These are phyloP conservation scores for Myzus persicae DNA, from an alignment of 1,140 invertebrate species.

Conservation along the genomic window DNA sequence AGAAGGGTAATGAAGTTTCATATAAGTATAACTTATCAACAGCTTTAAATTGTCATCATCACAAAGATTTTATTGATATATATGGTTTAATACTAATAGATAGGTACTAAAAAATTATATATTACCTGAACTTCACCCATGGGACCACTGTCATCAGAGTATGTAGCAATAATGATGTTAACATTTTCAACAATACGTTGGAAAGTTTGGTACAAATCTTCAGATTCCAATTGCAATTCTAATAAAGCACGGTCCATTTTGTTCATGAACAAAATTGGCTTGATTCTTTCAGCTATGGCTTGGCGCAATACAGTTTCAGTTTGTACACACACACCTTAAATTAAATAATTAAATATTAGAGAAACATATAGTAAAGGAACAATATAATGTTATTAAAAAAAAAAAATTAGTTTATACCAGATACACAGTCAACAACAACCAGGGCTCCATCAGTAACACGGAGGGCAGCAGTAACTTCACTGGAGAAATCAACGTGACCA, in stretches of 20 bases:
- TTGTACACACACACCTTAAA: constrained; percentile 95
- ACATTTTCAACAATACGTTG: constrained; percentile 99
- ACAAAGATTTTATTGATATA: constrained; percentile 15
- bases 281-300: constrained; percentile 98
- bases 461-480: constrained; percentile 97
- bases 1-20: constrained; percentile 39
- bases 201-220: constrained; percentile 99
- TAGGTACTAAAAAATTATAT: constrained; percentile 58
- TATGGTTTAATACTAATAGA: too few species aligned
- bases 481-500: constrained; percentile 99
- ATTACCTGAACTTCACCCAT: constrained; percentile 96
- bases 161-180: constrained; percentile 99
- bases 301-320: constrained; percentile 99
- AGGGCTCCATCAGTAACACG: constrained; percentile 99
- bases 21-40: background rate
- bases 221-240: constrained; percentile 92
- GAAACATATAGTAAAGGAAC: background rate
- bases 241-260: constrained; percentile 98
- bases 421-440: constrained; percentile 99
- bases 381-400: background rate
- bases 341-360: background rate
- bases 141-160: constrained; percentile 94
- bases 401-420: constrained; percentile 73
- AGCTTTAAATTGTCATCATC: background rate
- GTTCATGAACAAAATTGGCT: constrained; percentile 99